These are phyloP conservation scores for Melinopterus prodromus DNA, from an alignment of 2,888 invertebrate genomes.

Conservation along the genomic window DNA sequence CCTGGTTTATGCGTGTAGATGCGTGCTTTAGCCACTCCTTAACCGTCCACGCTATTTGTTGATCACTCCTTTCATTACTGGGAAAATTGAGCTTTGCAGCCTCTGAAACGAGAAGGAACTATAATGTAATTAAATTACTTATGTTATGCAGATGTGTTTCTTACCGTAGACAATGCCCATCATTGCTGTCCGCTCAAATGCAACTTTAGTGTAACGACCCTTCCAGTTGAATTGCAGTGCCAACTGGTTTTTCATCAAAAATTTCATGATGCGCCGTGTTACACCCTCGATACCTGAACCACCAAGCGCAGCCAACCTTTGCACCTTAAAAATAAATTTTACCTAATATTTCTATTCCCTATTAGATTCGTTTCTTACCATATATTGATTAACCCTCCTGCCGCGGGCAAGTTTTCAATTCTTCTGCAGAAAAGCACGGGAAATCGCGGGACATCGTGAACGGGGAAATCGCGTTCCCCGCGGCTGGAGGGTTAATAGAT, in stretches of 20 bases:
- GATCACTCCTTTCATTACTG: neutral
- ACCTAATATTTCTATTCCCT: neutral
- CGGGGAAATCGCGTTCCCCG: too few relatives aligned
- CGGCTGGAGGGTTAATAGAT: too few relatives aligned
- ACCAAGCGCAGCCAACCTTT: neutral
- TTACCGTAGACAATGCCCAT: neutral
- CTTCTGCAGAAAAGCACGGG: too few relatives aligned
- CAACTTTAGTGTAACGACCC: neutral
- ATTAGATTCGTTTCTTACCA: neutral
- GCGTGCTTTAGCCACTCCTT: neutral
- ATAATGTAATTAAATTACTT: neutral
- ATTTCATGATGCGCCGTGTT: neutral
- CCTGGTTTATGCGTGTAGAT: neutral
- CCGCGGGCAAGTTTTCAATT: too few relatives aligned
- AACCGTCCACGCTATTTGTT: neutral
- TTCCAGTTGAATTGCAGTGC: neutral
- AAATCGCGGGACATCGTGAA: too few relatives aligned
- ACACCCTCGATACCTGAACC: neutral
- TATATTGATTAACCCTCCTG: too few relatives aligned
- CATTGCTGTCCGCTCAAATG: constrained; percentile 4
- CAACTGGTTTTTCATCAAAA: neutral
- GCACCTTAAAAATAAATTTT: constrained; percentile 4
- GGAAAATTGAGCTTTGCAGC: neutral
- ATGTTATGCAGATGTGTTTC: neutral
- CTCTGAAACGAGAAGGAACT: neutral